Evolutionary conservation across 2,888 invertebrate genomes (phyloP).

Genomic region (Drosophila limbata): DNA sequence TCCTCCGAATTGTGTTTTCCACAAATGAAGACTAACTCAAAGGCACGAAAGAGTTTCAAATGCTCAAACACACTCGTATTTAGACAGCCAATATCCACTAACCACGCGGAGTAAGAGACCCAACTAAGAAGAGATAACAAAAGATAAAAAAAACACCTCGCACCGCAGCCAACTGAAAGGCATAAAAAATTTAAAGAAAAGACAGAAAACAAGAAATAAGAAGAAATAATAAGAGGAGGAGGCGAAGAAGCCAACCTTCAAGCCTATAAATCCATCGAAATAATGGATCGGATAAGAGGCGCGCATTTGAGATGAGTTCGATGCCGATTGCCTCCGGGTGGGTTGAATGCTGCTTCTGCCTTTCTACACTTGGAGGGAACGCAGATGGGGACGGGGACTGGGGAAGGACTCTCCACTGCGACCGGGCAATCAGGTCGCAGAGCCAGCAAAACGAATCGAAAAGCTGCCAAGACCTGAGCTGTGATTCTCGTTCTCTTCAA

Average conservation of each 20-base stretch:
- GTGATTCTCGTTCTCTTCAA: conserved; percentile 13
- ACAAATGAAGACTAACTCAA: conserved; percentile 23
- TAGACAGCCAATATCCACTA: neutral
- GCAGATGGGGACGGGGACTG: neutral
- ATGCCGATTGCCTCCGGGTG: conserved; percentile 32
- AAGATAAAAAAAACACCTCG: conserved; percentile 44
- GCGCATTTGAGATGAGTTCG: conserved; percentile 55
- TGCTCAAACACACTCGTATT: neutral
- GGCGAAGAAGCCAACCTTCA: conserved; percentile 51
- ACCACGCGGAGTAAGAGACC: neutral
- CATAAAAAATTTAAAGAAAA: conserved; percentile 54
- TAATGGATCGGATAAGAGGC: conserved; percentile 80
- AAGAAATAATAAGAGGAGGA: conserved; percentile 13
- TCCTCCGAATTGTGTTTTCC: conserved; percentile 9
- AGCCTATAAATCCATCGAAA: conserved; percentile 79
- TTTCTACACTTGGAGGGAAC: too few relatives aligned
- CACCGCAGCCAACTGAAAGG: conserved; percentile 38
- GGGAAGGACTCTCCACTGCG: neutral
- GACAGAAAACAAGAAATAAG: conserved; percentile 27
- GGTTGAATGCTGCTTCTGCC: conserved; percentile 32
- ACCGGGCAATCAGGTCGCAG: conserved; percentile 37
- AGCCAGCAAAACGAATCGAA: conserved; percentile 54
- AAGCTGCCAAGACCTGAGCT: conserved; percentile 21
- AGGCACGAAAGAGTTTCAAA: conserved; percentile 43
- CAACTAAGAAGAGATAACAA: conserved; percentile 29